Evolutionary conservation across 2,113 vertebrate species (phyloP), one percentile per base, ranked within the genome.

Genomic region (Sciurus niger): DNA sequence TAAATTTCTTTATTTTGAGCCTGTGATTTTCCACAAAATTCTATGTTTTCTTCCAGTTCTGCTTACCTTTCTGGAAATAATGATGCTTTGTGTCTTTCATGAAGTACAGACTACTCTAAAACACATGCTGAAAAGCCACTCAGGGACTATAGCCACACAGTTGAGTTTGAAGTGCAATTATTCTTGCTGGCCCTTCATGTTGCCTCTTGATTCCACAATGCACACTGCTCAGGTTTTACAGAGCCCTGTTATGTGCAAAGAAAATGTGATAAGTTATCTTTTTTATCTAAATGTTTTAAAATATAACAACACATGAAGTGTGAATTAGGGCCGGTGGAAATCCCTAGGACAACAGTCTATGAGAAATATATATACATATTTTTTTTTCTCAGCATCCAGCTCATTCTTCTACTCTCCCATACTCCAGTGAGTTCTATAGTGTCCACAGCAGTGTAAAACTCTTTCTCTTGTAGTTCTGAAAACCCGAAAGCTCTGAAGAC

Each of bases 91-190:
- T 90, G 58, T 92, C 37, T 73, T 94, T 51, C 32, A 60, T 40
- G 24, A 93, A 28, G 65, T 72, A 43, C n/a, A 92, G 77, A 51
- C 9, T 58, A 74, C 63, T 89, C 79, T 80, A 83, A 82, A 77
- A 25, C 11, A 20, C 12, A 55, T 37, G 13, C 11, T 43, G 43
- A 76, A 92, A 72, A 96, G 17, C 0, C 51, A 67, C 58, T 85
- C 10, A 0, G 34, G 65, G 9, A 94, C 34, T 12, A 3, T 60
- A 17, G 37, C 2, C 84, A 84, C 10, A 63, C 65, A 34, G 24
- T 34, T 84, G 46, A 87, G 12, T 55, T 73, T 84, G 85, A 4
- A 91, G 77, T 43, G 4, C 17, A 63, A 80, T 90, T 40, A 48
- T 20, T 67, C 34, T 43, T 1, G 2, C 58, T 3, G 3, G 58